phyloP scores from a whole-genome alignment of 2,888 invertebrate species.

The Epistrophella euchroma region DNA sequence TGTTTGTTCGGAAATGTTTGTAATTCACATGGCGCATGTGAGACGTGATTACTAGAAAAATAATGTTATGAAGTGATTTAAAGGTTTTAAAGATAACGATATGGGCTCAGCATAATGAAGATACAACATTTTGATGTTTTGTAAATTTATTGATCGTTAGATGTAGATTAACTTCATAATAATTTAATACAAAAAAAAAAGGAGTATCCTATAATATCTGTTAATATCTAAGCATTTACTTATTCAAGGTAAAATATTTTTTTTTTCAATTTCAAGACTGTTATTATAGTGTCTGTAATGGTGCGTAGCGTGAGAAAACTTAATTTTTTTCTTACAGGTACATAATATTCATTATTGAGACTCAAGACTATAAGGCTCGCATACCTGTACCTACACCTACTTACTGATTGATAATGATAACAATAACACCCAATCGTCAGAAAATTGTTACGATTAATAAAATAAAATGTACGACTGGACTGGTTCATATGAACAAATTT shows the following conservation, averaged over 20 bases:
- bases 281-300: not conserved
- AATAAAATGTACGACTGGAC: too few relatives aligned
- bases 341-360: not conserved
- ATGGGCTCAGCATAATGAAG: not conserved
- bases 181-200: slow-evolving; percentile 1
- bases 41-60: slow-evolving; percentile 47
- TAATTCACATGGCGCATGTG: slow-evolving; percentile 58
- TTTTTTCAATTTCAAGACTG: not conserved
- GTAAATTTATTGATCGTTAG: slow-evolving; percentile 14
- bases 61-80: slow-evolving; percentile 24
- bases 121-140: not conserved
- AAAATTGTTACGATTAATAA: too few relatives aligned
- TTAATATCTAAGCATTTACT: not conserved
- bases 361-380: too few relatives aligned
- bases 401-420: too few relatives aligned
- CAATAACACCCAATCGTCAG: too few relatives aligned
- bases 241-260: not conserved
- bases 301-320: not conserved
- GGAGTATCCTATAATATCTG: not conserved
- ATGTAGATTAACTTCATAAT: not conserved
- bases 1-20: slow-evolving; percentile 57
- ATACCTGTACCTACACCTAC: too few relatives aligned
- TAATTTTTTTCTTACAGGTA: not conserved
- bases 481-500: too few relatives aligned
- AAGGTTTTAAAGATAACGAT: not conserved